Evolutionary conservation across 2,113 vertebrate species (phyloP), one percentile per base, ranked within the genome.

Genomic region (Sapajus apella): DNA sequence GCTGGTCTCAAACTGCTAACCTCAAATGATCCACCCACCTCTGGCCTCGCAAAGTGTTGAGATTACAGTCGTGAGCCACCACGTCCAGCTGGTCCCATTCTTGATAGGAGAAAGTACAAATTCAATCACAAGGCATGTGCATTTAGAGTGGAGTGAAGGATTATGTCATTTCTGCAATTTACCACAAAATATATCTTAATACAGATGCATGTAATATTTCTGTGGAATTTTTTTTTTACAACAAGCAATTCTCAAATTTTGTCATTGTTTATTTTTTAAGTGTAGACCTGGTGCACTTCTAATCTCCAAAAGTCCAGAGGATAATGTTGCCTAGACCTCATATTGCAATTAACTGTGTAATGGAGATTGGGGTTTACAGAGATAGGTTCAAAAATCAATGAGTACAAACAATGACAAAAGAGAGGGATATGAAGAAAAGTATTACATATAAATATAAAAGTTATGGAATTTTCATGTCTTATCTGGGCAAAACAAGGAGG

Each of bases 21-120:
- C 61, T 14, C 61, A 64, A 32, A 30, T 3, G 61, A 32, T 30
- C 61, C 61, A 64, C 27, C 61, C 5, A 14, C 27, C 27, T 64
- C 2, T 52, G 61, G 27, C 27, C 27, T 64, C 61, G 27, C 61
- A 64, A 64, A 64, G 11, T 64, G 27, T 27, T 30, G 11, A 27
- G 61, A 64, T 64, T 64, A 30, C 27, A 64, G 61, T 5, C 2
- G 12, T 64, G 27, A 64, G 61, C 61, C 27, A 30, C 27, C 12
- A 64, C 5, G 0, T 6, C 27, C 5, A 0, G 5, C 61, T 64
- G 61, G 6, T 89, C 6, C n/a, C 23, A 8, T 75, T 85, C 9
- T 37, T 64, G 21, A 43, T 50, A 10, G 35, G 12, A 77, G 40
- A 21, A 90, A 3, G 8, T 23, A 8, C 10, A 61, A 87, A 77